Conservation (phyloP, 2,888 invertebrate species). For the Lasioglossum malachurum region DNA sequence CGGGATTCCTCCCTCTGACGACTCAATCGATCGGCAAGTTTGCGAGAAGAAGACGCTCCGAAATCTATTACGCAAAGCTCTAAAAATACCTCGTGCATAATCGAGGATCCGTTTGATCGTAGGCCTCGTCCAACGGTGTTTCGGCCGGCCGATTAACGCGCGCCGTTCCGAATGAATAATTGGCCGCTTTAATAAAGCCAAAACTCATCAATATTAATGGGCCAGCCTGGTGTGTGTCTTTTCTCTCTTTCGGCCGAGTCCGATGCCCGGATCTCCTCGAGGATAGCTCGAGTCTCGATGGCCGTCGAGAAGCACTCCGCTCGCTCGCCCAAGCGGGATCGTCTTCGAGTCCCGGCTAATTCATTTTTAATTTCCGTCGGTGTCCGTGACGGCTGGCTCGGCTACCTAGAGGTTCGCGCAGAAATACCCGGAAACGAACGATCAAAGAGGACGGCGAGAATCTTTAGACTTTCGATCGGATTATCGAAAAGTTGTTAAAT, state of each 20-base stretch:
- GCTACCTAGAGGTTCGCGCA: neutral
- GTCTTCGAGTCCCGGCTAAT: neutral
- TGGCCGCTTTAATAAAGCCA: conserved; percentile 34
- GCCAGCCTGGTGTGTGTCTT: neutral
- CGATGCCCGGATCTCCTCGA: conserved; percentile 28
- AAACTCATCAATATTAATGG: conserved; percentile 61
- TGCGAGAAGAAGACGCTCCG: neutral
- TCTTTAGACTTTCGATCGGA: conserved; percentile 9
- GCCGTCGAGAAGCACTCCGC: conserved; percentile 8
- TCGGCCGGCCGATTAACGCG: conserved; percentile 46
- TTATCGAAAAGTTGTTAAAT: conserved; percentile 6
- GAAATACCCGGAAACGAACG: neutral
- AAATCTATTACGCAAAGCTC: conserved; percentile 31
- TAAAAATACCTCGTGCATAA: conserved; percentile 50
- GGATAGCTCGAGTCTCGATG: conserved; percentile 33
- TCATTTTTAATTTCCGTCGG: neutral
- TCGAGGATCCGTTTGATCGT: conserved; percentile 36
- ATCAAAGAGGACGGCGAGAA: neutral
- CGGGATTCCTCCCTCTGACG: neutral
- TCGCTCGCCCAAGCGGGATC: neutral
- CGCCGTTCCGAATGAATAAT: conserved; percentile 53
- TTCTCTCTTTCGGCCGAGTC: conserved; percentile 32
- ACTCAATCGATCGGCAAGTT: neutral
- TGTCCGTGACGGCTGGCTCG: neutral
- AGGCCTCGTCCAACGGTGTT: conserved; percentile 17